A percentile compares a stretch with the other conserved stretches of the same genome.
Conservation (phyloP, 2,888 invertebrate genomes). For the Salticus scenicus region DNA sequence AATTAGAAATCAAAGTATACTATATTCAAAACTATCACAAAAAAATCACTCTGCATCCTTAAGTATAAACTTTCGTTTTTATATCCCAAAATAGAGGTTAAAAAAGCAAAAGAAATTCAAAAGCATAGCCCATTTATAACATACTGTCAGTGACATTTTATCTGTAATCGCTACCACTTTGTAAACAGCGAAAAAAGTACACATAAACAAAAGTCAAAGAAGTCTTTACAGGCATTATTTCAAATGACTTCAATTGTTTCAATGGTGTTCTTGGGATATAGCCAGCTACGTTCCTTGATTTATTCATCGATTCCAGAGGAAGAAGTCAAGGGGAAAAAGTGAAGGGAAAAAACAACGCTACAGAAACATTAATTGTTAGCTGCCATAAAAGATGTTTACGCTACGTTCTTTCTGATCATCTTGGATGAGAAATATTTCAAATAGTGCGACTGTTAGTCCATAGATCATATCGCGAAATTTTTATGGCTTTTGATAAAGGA, state of each 20-base stretch:
- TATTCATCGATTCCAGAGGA: constrained; percentile 57
- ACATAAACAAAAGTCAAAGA: constrained; percentile 64
- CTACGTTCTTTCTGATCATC: constrained; percentile 47
- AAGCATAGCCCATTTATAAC: constrained; percentile 61
- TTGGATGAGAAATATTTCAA: constrained; percentile 52
- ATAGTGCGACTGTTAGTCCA: constrained; percentile 32
- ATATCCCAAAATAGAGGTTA: constrained; percentile 24
- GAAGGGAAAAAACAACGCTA: constrained; percentile 19
- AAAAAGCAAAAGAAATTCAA: constrained; percentile 25
- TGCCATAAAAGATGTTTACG: constrained; percentile 56
- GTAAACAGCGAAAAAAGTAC: constrained; percentile 63
- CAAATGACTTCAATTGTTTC: constrained; percentile 49
- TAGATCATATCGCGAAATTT: constrained; percentile 18
- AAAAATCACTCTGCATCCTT: too few species aligned
- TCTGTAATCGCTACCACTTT: constrained; percentile 63
- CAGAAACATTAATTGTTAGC: constrained; percentile 50
- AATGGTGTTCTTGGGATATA: constrained; percentile 50
- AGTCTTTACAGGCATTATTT: constrained; percentile 58
- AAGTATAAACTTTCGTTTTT: constrained; percentile 34
- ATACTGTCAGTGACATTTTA: constrained; percentile 53
- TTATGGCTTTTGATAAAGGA: background rate
- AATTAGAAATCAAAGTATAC: too few species aligned
- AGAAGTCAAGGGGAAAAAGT: background rate
- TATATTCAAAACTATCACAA: too few species aligned
- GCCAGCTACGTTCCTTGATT: constrained; percentile 62